A percentile compares a stretch with the other conserved stretches of the same genome.
Evolutionary conservation across 2,888 invertebrate species (phyloP).

Genomic region (Marronus borbonicus): DNA sequence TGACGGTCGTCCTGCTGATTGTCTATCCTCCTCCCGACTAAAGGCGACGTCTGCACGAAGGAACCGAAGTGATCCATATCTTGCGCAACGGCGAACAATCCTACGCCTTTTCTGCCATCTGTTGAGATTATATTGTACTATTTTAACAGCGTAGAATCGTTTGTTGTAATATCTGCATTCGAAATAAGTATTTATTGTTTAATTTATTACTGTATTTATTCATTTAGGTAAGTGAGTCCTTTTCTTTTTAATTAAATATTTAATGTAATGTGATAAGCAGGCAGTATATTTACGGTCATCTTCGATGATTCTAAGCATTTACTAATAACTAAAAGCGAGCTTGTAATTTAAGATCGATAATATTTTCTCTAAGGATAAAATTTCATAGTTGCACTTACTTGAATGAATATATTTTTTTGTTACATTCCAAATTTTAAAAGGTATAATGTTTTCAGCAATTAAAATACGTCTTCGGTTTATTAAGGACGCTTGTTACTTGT

Average conservation of each 20-base stretch:
- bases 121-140: neutral
- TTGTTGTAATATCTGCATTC: neutral
- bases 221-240: slow-evolving; percentile 30
- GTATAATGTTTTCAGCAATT: slow-evolving; percentile 5
- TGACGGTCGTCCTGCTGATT: slow-evolving; percentile 70
- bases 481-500: slow-evolving; percentile 19
- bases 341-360: neutral
- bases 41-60: slow-evolving; percentile 43
- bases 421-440: slow-evolving; percentile 39
- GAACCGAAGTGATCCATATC: slow-evolving; percentile 29
- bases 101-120: neutral
- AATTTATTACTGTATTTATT: slow-evolving; percentile 44
- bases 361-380: neutral
- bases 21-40: slow-evolving; percentile 71
- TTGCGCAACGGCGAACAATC: neutral
- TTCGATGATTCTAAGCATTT: neutral
- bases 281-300: neutral
- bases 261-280: slow-evolving; percentile 5
- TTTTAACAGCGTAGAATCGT: slow-evolving; percentile 7
- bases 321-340: neutral
- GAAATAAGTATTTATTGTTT: slow-evolving; percentile 33
- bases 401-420: slow-evolving; percentile 37
- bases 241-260: neutral
- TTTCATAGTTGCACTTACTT: slow-evolving; percentile 34
- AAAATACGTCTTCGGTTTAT: slow-evolving; percentile 14